Percentiles rank a stretch among this genome's conserved stretches.
Evolutionary conservation across 2,888 invertebrate genomes (phyloP).

Genomic region (Neoscelio sp.): DNA sequence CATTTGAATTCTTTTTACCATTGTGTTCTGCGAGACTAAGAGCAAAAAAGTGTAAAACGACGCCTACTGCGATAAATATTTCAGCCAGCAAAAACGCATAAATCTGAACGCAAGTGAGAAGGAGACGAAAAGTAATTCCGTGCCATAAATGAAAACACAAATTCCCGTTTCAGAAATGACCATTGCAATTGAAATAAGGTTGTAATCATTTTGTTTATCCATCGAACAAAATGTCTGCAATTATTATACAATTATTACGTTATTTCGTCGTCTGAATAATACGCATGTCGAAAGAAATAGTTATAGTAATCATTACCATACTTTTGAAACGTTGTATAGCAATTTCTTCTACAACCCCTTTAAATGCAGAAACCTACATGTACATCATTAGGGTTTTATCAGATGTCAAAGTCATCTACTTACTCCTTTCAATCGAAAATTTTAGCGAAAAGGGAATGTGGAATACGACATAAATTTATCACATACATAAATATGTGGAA

Average conservation of each 20-base stretch:
- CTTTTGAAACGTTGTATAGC: too few relatives aligned
- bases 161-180: slow-evolving; percentile 17
- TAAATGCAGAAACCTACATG: too few relatives aligned
- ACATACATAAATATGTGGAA: too few relatives aligned
- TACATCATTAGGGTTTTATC: not conserved
- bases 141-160: slow-evolving; percentile 57
- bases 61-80: slow-evolving; percentile 69
- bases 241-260: too few relatives aligned
- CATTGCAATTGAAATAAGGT: slow-evolving; percentile 37
- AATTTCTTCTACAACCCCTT: too few relatives aligned
- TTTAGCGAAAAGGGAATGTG: too few relatives aligned
- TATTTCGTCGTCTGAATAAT: too few relatives aligned
- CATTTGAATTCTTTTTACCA: slow-evolving; percentile 67
- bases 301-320: too few relatives aligned
- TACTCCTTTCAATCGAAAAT: too few relatives aligned
- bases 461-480: too few relatives aligned
- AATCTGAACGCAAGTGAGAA: slow-evolving; percentile 54
- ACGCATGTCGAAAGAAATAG: too few relatives aligned
- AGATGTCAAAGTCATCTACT: too few relatives aligned
- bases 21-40: slow-evolving; percentile 45
- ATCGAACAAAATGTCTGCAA: not conserved
- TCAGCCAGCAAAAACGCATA: slow-evolving; percentile 60
- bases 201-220: not conserved
- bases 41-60: slow-evolving; percentile 62
- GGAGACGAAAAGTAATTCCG: slow-evolving; percentile 56